Conservation (phyloP, 1,140 invertebrate species). For the Andricus grossulariae region DNA sequence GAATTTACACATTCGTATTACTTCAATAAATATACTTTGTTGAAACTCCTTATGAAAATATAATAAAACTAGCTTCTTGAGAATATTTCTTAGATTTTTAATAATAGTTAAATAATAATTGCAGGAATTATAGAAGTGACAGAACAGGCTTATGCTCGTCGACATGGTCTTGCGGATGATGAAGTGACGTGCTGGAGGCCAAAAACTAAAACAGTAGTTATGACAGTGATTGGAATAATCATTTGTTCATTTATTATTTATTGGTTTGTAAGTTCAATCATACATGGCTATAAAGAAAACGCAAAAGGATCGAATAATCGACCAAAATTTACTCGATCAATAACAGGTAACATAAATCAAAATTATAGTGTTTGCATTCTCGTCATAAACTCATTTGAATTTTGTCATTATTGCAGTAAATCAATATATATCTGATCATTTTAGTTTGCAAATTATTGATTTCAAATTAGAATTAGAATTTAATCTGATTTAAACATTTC, state of each 20-base stretch:
- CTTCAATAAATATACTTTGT: too few relatives aligned
- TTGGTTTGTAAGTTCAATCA: conserved; percentile 56
- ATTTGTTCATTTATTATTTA: conserved; percentile 52
- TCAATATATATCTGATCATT: background rate
- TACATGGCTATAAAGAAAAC: conserved; percentile 31
- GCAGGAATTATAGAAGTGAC: conserved; percentile 56
- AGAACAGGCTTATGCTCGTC: conserved; percentile 50
- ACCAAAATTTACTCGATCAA: background rate
- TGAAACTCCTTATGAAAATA: too few relatives aligned
- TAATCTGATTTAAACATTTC: too few relatives aligned
- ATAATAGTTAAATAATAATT: conserved; percentile 11
- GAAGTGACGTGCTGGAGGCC: conserved; percentile 43
- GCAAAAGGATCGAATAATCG: background rate
- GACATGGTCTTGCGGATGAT: conserved; percentile 38
- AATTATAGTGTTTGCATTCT: too few relatives aligned
- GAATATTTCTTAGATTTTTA: background rate
- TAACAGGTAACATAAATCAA: conserved; percentile 1
- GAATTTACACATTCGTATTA: too few relatives aligned
- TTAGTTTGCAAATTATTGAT: background rate
- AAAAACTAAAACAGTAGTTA: conserved; percentile 45
- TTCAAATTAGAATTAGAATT: background rate
- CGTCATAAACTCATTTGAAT: background rate
- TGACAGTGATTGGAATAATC: conserved; percentile 47
- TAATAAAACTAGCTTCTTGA: too few relatives aligned
- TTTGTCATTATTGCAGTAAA: background rate